Evolutionary conservation across 1,140 invertebrate species (phyloP), one percentile per base, ranked within the genome.

Genomic region (Ceratina japonica): DNA sequence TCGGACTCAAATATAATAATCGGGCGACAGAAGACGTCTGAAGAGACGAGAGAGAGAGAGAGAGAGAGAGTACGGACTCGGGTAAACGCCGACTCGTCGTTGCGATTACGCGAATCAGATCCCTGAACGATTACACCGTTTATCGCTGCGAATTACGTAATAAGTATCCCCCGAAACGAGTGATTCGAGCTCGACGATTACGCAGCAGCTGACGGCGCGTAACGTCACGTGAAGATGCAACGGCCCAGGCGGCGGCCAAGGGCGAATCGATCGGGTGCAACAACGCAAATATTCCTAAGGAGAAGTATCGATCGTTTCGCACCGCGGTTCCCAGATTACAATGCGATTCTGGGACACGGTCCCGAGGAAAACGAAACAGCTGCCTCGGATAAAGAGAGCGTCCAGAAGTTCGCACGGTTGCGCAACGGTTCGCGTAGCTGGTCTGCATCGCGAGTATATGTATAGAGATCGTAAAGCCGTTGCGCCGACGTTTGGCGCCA

Each of bases 261-360:
- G 3, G 10, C 2, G 7, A 65, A 64, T 65, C 61, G 72, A 74
- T 64, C 7, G 31, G 49, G 15, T 54, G 31, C 27, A 31, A 74
- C 27, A 31, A 74, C 15, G 24, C 13, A 65, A 52, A 64, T 44
- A 65, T 18, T 51, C 31, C 27, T 10, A 44, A 44, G 37, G 62
- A 74, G 3, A 51, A 3, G 59, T 52, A 74, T 74, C 16, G 44
- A 63, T 74, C 22, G 10, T 12, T 0, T 7, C 51, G 16, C 44
- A 44, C 37, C 37, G 18, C 18, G 18, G 18, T 63, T 74, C 31
- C 44, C 58, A 31, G 44, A 62, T 63, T 16, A 44, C 5, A 1
- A 10, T n/a, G 24, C 5, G 44, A 62, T 62, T 63, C 59, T 49
- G 16, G 27, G 27, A 20, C 63, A 62, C 18, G 24, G 18, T 5